Evolutionary conservation across 2,113 vertebrate genomes (phyloP).

Genomic region (Ameiurus melas): DNA sequence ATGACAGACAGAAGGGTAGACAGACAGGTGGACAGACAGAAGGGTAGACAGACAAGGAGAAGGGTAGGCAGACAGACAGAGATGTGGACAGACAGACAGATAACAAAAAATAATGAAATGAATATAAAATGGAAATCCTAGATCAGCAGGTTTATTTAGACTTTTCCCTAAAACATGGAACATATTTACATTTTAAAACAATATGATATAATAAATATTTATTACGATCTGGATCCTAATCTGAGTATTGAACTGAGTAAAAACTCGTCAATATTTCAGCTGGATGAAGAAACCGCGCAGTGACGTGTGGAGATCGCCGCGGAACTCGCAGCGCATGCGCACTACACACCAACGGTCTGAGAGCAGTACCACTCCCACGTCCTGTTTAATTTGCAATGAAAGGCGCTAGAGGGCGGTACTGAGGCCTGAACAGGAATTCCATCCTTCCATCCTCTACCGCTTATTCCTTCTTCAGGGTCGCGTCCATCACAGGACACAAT

Average conservation of each 20-base stretch:
- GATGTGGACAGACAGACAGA: not conserved
- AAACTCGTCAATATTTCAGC: not conserved
- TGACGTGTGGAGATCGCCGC: not conserved
- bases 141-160: not conserved
- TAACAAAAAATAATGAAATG: not conserved
- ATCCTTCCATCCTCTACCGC: too few relatives aligned
- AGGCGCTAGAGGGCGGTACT: not conserved
- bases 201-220: not conserved
- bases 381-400: not conserved
- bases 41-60: not conserved
- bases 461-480: too few relatives aligned
- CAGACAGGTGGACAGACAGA: not conserved
- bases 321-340: not conserved
- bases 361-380: not conserved
- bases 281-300: not conserved
- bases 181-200: not conserved
- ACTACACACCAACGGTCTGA: not conserved
- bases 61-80: not conserved
- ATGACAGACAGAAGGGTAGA: not conserved
- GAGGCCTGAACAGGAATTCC: not conserved
- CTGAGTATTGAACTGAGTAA: not conserved
- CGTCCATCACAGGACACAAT: too few relatives aligned
- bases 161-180: not conserved
- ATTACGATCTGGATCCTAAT: not conserved
- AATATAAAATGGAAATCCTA: not conserved